Evolutionary conservation across 2,888 invertebrate species (phyloP).

Genomic region (Caenorhabditis sp.): DNA sequence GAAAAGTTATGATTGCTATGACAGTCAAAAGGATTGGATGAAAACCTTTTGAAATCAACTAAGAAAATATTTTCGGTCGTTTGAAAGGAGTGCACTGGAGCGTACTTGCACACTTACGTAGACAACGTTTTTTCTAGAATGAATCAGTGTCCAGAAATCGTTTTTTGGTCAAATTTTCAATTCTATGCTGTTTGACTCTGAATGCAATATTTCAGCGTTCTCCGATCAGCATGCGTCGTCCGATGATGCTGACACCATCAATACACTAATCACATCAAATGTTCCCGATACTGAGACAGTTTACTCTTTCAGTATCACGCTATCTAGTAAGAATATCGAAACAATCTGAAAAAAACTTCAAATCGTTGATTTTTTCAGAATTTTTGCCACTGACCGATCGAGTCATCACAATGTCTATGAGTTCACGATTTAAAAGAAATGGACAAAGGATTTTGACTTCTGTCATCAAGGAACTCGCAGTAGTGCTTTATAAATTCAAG

Average conservation of each 20-base stretch:
- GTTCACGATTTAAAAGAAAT: constrained; percentile 42
- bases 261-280: constrained; percentile 66
- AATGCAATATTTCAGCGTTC: constrained; percentile 61
- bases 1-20: not conserved
- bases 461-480: constrained; percentile 67
- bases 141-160: too few species aligned
- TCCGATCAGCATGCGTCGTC: constrained; percentile 61
- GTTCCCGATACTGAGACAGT: constrained; percentile 71
- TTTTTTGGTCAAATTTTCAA: too few species aligned
- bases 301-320: constrained; percentile 72
- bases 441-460: constrained; percentile 66
- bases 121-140: too few species aligned
- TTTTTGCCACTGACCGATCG: constrained; percentile 60
- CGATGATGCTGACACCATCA: constrained; percentile 49
- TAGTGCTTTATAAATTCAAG: constrained; percentile 69
- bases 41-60: not conserved
- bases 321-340: constrained; percentile 56
- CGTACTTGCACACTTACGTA: too few species aligned
- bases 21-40: not conserved
- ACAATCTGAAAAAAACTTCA: not conserved
- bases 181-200: not conserved
- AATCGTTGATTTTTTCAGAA: constrained; percentile 49
- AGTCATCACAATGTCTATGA: constrained; percentile 16
- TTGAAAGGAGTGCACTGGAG: too few species aligned
- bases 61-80: constrained; percentile 7